Evolutionary conservation across 2,113 vertebrate species (phyloP).

Genomic region (Chloroceryle aenea): DNA sequence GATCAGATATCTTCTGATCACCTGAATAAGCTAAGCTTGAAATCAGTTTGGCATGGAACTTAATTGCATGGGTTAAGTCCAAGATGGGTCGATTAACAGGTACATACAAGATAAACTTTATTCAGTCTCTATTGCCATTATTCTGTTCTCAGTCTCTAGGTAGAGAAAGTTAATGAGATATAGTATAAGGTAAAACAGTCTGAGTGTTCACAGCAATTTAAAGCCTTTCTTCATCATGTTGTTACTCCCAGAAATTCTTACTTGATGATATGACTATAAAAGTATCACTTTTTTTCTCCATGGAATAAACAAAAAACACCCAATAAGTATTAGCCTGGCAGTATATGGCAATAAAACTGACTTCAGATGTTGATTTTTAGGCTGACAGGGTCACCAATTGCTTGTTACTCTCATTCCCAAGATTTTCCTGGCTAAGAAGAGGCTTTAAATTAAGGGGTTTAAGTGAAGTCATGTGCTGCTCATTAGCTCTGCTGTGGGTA

Average conservation of each 20-base stretch:
- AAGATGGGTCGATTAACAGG: background rate
- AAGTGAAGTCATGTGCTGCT: conserved; percentile 21
- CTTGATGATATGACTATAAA: background rate
- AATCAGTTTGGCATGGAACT: background rate
- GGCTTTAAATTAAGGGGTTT: conserved; percentile 33
- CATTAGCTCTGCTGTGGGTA: conserved; percentile 14
- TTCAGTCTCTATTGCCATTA: background rate
- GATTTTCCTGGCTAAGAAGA: background rate
- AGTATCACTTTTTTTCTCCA: background rate
- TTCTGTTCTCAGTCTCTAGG: background rate
- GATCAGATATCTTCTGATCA: background rate
- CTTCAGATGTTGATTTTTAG: background rate
- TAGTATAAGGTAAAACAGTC: background rate
- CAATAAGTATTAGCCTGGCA: background rate
- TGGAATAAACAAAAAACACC: background rate
- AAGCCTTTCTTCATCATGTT: background rate
- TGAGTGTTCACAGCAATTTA: background rate
- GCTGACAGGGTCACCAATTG: background rate
- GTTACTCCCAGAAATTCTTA: background rate
- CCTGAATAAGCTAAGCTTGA: background rate
- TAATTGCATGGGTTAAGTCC: background rate
- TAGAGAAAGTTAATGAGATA: background rate
- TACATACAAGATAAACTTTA: background rate
- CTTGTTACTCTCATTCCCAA: background rate
- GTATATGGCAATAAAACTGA: background rate